Conservation (phyloP, 2,888 invertebrate species). For the Mycalesis mineus region DNA sequence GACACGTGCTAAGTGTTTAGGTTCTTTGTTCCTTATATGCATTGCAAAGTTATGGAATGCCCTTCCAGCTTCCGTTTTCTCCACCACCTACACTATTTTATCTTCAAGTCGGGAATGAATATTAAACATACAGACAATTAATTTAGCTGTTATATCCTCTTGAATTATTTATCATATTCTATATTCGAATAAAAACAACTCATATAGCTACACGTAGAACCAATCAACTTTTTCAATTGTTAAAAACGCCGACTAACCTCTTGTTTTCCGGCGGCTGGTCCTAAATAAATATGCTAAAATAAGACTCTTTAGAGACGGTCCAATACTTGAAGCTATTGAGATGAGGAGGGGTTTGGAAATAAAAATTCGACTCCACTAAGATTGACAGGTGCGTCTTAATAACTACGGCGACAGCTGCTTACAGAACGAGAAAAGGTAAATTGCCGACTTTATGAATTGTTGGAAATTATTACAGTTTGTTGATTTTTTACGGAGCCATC, state of each 20-base stretch:
- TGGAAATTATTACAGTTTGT: slow-evolving; percentile 32
- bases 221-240: slow-evolving; percentile 59
- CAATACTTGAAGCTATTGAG: slow-evolving; percentile 56
- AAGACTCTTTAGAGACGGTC: slow-evolving; percentile 47
- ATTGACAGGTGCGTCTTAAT: slow-evolving; percentile 79
- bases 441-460: slow-evolving; percentile 51
- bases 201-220: slow-evolving; percentile 32
- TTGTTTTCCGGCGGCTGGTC: slow-evolving; percentile 39
- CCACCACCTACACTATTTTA: too few species aligned
- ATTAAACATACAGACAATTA: too few species aligned
- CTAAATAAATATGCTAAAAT: slow-evolving; percentile 68
- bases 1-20: too few species aligned
- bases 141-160: too few species aligned
- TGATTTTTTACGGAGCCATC: slow-evolving; percentile 22
- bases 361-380: slow-evolving; percentile 62
- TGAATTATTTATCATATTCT: too few species aligned
- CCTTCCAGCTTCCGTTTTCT: too few species aligned
- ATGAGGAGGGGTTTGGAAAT: slow-evolving; percentile 62
- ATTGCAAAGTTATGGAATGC: too few species aligned
- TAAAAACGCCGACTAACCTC: slow-evolving; percentile 44
- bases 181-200: not conserved
- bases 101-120: too few species aligned
- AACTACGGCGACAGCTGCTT: slow-evolving; percentile 69
- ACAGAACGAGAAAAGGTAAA: slow-evolving; percentile 71
- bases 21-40: too few species aligned